Base-by-base conservation (phyloP, 2,113 vertebrate genomes). In the Equus przewalskii region DNA sequence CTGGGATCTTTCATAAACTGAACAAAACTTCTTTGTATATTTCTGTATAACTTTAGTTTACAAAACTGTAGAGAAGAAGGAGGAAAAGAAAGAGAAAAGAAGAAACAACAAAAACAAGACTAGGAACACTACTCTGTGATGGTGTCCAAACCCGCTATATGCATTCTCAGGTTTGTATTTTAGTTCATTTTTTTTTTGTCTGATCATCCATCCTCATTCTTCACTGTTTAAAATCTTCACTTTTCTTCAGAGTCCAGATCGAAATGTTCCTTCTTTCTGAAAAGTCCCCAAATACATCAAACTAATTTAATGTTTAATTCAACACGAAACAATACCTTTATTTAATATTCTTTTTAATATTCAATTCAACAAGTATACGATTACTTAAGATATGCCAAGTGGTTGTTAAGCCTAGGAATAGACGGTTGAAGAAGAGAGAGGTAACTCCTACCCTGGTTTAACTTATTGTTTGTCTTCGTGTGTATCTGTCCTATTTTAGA, bases 1-100 rank as follows among this genome's bases (percentile, higher is more conserved):
- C 24, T 78, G 18, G 16, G 7, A 78, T 64, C 44, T 36, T 91
- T 16, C 12, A 22, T 49, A 83, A 62, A 18, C 33, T 78, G 5
- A 87, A 54, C 6, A 70, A 9, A 44, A 70, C 8, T 46, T 64
- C 41, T 76, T 21, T 15, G 16, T 19, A 33, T 3, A 76, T 54
- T 83, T 92, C 51, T 76, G 62, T 60, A 54, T 36, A 76, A 51
- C 2, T 92, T 64, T 58, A 76, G 18, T 69, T 67, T 60, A 33
- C 4, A 82, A n/a, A 51, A 4, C 6, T 67, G 8, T 72, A 28
- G 44, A 36, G 9, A 24, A 49, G 18, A 81, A 11, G 16, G n/a
- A 3, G 8, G 13, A 46, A 19, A 1, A 33, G 8, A 24, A 60
- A 10, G 4, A 16, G 14, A 28, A 2, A 4, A 73, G 10, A 8